phyloP scores from a whole-genome alignment of 2,888 invertebrate genomes.

The Drosophila tripunctata region DNA sequence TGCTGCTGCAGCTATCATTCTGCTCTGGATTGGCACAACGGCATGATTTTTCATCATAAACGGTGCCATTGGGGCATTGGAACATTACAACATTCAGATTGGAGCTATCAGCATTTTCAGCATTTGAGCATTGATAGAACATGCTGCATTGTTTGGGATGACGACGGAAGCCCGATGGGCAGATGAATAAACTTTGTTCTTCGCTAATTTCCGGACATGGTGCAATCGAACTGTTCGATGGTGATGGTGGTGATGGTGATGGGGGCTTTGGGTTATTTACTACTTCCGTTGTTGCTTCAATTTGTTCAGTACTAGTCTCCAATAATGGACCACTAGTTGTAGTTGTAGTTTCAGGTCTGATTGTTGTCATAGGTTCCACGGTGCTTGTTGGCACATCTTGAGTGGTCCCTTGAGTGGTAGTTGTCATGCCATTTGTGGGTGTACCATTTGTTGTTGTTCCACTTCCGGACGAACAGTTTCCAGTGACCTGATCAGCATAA shows the following conservation, averaged over 20 bases:
- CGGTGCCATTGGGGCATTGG: slow-evolving; percentile 90
- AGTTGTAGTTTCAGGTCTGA: slow-evolving; percentile 38
- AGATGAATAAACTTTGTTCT: slow-evolving; percentile 89
- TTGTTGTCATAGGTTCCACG: slow-evolving; percentile 39
- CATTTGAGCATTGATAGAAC: slow-evolving; percentile 94
- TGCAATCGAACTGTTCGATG: slow-evolving; percentile 42
- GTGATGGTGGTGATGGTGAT: slow-evolving; percentile 25
- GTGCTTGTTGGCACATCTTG: slow-evolving; percentile 31
- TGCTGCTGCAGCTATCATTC: slow-evolving; percentile 82
- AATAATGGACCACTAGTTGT: too few relatives aligned
- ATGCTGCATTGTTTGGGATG: slow-evolving; percentile 93
- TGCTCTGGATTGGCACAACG: slow-evolving; percentile 88
- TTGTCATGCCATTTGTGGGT: slow-evolving; percentile 28
- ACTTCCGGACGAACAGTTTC: slow-evolving; percentile 77
- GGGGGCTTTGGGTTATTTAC: slow-evolving; percentile 10
- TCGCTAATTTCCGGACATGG: slow-evolving; percentile 83
- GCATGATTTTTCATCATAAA: slow-evolving; percentile 89
- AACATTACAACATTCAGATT: slow-evolving; percentile 90
- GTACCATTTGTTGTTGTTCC: slow-evolving; percentile 38
- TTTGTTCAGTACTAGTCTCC: slow-evolving; percentile 12
- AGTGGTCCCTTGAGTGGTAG: slow-evolving; percentile 42
- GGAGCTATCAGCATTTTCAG: slow-evolving; percentile 87
- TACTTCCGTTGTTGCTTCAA: slow-evolving; percentile 24
- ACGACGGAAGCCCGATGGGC: slow-evolving; percentile 92
- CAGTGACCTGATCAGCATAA: slow-evolving; percentile 79